These are phyloP conservation scores for Agrochola lota DNA, from an alignment of 2,888 invertebrate genomes.

Conservation along the genomic window DNA sequence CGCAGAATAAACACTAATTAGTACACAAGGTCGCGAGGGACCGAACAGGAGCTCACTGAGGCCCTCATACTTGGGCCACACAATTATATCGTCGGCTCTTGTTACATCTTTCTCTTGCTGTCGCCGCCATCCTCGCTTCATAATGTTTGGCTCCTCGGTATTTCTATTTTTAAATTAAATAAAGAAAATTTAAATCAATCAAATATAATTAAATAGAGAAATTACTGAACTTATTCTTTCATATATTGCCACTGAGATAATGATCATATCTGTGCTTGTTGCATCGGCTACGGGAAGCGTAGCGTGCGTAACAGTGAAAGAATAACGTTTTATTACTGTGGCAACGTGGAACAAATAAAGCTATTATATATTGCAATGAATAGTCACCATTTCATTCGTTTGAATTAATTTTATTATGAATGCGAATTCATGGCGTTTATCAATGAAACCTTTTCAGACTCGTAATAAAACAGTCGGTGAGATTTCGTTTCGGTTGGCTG, in stretches of 20 bases:
- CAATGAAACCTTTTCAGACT: slow-evolving; percentile 51
- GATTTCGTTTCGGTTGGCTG: slow-evolving; percentile 62
- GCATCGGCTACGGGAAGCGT: slow-evolving; percentile 10
- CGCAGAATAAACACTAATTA: slow-evolving; percentile 68
- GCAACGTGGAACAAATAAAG: slow-evolving; percentile 18
- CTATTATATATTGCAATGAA: slow-evolving; percentile 33
- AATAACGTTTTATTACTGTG: slow-evolving; percentile 16
- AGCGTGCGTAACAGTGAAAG: slow-evolving; percentile 13
- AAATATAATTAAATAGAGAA: no score
- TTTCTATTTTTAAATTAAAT: slow-evolving; percentile 3
- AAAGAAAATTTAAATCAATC: neutral
- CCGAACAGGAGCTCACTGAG: slow-evolving; percentile 31
- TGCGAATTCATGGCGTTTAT: slow-evolving; percentile 46
- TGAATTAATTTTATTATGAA: slow-evolving; percentile 46
- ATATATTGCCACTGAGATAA: neutral
- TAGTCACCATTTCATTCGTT: slow-evolving; percentile 42
- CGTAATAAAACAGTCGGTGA: slow-evolving; percentile 39
- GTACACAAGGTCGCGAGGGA: slow-evolving; percentile 62
- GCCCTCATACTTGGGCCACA: slow-evolving; percentile 35
- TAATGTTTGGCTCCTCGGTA: neutral
- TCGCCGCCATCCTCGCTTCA: neutral
- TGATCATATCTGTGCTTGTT: slow-evolving; percentile 7
- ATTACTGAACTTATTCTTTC: neutral
- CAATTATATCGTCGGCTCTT: slow-evolving; percentile 9
- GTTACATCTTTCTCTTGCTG: slow-evolving; percentile 20